Conservation (phyloP, 1,140 invertebrate species). For the Venustaconcha ellipsiformis region DNA sequence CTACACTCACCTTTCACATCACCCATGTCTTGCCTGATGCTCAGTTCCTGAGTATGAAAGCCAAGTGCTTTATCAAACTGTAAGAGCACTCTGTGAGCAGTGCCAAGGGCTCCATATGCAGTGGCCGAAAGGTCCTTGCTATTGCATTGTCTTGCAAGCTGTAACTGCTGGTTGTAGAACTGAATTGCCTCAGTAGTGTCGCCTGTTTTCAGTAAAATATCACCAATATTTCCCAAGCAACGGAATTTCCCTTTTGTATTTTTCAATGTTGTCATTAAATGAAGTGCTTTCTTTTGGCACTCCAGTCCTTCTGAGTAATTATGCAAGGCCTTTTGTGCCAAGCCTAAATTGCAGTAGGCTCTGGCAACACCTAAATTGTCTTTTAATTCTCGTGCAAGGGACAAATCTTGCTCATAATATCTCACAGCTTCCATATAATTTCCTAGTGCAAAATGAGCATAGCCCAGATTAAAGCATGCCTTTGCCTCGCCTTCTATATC, state of each 20-base stretch:
- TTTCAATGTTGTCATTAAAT: constrained; percentile 79
- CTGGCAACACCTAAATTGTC: constrained; percentile 93
- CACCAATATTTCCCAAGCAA: constrained; percentile 91
- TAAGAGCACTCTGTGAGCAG: constrained; percentile 88
- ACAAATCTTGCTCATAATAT: constrained; percentile 96
- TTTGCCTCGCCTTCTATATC: constrained; percentile 96
- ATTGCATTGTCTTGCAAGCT: constrained; percentile 82
- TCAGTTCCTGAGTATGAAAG: constrained; percentile 89
- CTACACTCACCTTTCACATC: constrained; percentile 80
- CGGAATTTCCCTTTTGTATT: constrained; percentile 86
- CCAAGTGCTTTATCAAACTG: constrained; percentile 85
- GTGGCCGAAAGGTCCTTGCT: constrained; percentile 88
- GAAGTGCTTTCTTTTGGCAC: constrained; percentile 87
- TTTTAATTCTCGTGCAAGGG: constrained; percentile 92
- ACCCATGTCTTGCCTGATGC: constrained; percentile 77
- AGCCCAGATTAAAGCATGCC: constrained; percentile 94
- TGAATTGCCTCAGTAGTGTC: constrained; percentile 92
- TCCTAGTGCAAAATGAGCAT: constrained; percentile 94
- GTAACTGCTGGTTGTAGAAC: constrained; percentile 91
- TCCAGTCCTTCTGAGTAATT: constrained; percentile 88
- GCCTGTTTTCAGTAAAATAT: constrained; percentile 78
- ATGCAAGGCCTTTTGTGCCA: constrained; percentile 87
- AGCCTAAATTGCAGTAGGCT: constrained; percentile 90
- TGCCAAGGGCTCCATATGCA: constrained; percentile 88
- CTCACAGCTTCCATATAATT: constrained; percentile 93